These are phyloP conservation scores for Neostethus bicornis DNA, from an alignment of 2,797 vertebrate genomes.

Conservation along the genomic window DNA sequence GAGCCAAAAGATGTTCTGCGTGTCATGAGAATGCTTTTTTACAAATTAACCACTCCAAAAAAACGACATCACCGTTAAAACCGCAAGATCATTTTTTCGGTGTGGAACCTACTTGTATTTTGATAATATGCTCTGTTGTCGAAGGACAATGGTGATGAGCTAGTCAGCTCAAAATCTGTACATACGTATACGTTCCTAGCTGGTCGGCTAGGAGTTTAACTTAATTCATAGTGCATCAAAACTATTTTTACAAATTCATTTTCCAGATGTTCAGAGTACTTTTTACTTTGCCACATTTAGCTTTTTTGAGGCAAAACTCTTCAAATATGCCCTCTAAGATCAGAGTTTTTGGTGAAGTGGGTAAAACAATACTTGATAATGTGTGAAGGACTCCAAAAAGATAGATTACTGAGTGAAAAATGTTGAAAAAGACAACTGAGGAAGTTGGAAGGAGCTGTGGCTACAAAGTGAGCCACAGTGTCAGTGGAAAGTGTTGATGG, in stretches of 20 bases:
- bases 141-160: too few relatives aligned
- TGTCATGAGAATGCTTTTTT: too few relatives aligned
- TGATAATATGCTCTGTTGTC: too few relatives aligned
- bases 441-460: constrained; percentile 42
- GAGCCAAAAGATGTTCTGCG: too few relatives aligned
- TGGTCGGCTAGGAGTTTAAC: too few relatives aligned
- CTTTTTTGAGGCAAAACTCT: neutral
- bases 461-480: constrained; percentile 51
- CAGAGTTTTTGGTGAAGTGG: constrained; percentile 34
- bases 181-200: too few relatives aligned
- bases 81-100: too few relatives aligned
- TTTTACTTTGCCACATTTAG: neutral
- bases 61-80: too few relatives aligned
- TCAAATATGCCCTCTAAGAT: constrained; percentile 15
- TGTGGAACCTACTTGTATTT: too few relatives aligned
- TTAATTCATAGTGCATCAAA: constrained; percentile 5
- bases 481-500: constrained; percentile 51
- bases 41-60: too few relatives aligned
- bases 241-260: neutral
- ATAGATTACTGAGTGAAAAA: constrained; percentile 55
- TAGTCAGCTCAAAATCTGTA: too few relatives aligned
- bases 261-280: neutral
- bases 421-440: constrained; percentile 51
- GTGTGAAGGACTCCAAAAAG: constrained; percentile 44
- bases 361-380: constrained; percentile 44